Conservation (phyloP, 2,113 vertebrate species). For the Rutilus rutilus region DNA sequence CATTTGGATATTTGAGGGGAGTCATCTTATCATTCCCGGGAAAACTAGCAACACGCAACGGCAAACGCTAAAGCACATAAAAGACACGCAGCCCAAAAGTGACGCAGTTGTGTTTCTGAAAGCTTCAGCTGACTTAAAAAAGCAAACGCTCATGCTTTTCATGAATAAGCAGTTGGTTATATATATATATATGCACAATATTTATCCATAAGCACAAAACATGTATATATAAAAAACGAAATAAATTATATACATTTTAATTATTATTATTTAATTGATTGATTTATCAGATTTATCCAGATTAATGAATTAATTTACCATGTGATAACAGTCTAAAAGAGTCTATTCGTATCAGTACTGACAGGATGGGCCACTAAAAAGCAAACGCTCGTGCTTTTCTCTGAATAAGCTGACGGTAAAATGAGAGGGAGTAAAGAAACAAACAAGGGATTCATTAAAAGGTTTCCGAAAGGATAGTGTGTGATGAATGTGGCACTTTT, state of each 20-base stretch:
- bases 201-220: background rate
- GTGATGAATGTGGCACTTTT: constrained; percentile 43
- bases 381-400: constrained; percentile 18
- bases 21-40: background rate
- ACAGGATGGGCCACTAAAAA: background rate
- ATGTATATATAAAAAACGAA: background rate
- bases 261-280: no score
- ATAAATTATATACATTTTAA: background rate
- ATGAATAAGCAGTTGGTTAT: background rate
- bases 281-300: no score
- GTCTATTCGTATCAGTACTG: background rate
- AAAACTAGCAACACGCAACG: background rate
- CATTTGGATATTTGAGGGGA: constrained; percentile 26
- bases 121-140: background rate
- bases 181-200: background rate
- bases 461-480: background rate
- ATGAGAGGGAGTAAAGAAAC: background rate
- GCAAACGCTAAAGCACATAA: background rate
- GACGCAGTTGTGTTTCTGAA: background rate
- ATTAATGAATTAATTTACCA: no score
- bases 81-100: background rate
- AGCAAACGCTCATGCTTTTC: background rate
- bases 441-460: constrained; percentile 23
- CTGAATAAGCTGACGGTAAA: background rate
- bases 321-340: background rate